Evolutionary conservation across 2,797 vertebrate genomes (phyloP).

Genomic region (Helarctos malayanus): DNA sequence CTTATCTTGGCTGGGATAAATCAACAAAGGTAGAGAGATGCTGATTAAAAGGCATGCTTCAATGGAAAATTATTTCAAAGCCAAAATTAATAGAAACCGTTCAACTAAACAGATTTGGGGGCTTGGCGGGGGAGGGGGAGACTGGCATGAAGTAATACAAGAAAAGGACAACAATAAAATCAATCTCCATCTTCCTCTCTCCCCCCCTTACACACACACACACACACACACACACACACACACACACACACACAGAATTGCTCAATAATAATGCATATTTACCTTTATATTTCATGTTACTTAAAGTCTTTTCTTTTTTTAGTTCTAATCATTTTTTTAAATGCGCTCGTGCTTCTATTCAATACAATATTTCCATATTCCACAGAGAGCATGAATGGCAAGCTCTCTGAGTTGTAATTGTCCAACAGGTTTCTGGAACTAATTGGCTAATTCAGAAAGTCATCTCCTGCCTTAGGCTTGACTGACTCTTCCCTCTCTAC

Average conservation of each 20-base stretch:
- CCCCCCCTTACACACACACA: too few species aligned
- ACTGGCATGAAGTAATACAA: slow-evolving; percentile 77
- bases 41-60: slow-evolving; percentile 86
- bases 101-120: slow-evolving; percentile 68
- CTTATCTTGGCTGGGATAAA: slow-evolving; percentile 83
- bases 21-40: slow-evolving; percentile 80
- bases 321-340: not conserved
- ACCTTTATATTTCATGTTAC: slow-evolving; percentile 31
- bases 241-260: not conserved
- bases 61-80: slow-evolving; percentile 87
- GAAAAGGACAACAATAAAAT: slow-evolving; percentile 77
- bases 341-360: slow-evolving; percentile 7
- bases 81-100: slow-evolving; percentile 73
- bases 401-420: slow-evolving; percentile 80
- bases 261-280: slow-evolving; percentile 72
- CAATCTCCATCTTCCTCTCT: not conserved
- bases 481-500: not conserved
- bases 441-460: slow-evolving; percentile 74
- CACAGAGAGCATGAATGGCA: slow-evolving; percentile 77
- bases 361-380: not conserved
- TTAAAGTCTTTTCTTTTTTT: slow-evolving; percentile 66
- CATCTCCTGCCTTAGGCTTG: not conserved
- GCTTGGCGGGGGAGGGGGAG: slow-evolving; percentile 25
- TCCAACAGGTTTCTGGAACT: slow-evolving; percentile 74
- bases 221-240: not conserved